Evolutionary conservation across 2,888 invertebrate species (phyloP), one percentile per base, ranked within the genome.

Genomic region (Acanthosepion lycidas): DNA sequence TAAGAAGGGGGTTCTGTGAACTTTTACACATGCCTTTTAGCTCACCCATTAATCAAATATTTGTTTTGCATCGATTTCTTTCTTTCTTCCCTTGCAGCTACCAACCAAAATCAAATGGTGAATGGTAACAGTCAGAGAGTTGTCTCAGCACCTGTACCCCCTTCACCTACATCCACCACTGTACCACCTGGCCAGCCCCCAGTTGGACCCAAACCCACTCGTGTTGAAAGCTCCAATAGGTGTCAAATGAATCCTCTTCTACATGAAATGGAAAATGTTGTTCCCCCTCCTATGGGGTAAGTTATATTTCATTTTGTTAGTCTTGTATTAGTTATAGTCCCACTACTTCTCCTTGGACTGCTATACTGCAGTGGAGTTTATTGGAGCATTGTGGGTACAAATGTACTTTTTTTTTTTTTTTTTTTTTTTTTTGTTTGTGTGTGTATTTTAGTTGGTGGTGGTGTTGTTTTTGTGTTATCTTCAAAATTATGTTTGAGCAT

Each of bases 121-220:
- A 94, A 94, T 59, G 94, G 94, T 0, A 94, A 55, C 42, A 48
- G 55, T n/a, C 94, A 94, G 48, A 94, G 94, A 55, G 94, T 94
- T n/a, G 94, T 94, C 26, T 55, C 94, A 42, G 53, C 94, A 20
- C 59, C 94, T 23, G 53, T 42, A 28, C 94, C 51, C 4, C 33
- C 53, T n/a, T 92, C 92, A 28, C 94, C 94, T 42, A 53, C 94
- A 9, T 94, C 94, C 28, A 59, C 94, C 0, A 33, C 26, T 18
- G 26, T 33, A 33, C 94, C 49, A n/a, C 28, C 59, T n/a, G 33
- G 20, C 51, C 64, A 42, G 15, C 55, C 94, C 20, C 94, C 94
- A 42, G 59, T 94, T 23, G 94, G 48, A 53, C 64, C 94, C 20
- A 94, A 94, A 94, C 94, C 94, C 23, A 59, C 26, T 53, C 53